Percentiles rank a stretch among this genome's conserved stretches.
Conservation (phyloP, 2,888 invertebrate genomes). For the Pachydiplax longipennis region DNA sequence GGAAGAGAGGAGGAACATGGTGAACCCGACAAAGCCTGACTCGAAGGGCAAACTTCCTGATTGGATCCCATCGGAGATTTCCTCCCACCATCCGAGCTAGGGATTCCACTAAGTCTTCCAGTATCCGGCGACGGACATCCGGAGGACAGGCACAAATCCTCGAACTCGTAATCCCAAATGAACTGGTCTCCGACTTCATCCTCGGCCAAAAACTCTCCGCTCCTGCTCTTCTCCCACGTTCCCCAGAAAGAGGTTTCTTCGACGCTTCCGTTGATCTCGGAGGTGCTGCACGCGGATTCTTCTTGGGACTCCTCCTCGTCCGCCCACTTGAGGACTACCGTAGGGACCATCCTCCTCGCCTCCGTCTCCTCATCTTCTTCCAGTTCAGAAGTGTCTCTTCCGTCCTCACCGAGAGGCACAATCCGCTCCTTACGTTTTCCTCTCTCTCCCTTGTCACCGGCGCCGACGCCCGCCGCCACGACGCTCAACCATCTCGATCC, state of each 20-base stretch:
- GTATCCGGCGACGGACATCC: neutral
- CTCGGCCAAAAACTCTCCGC: neutral
- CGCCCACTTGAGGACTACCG: conserved; percentile 61
- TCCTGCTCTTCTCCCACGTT: neutral
- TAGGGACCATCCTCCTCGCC: conserved; percentile 51
- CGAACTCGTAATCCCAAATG: neutral
- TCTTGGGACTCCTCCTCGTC: conserved; percentile 59
- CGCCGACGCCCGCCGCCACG: conserved; percentile 46
- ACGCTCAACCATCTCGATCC: conserved; percentile 65
- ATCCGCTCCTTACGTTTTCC: neutral
- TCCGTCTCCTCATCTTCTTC: conserved; percentile 55
- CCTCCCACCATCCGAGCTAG: neutral
- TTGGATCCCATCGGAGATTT: neutral
- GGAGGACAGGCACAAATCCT: neutral
- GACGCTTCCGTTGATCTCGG: conserved; percentile 57
- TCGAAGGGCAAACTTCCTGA: neutral
- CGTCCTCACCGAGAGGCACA: neutral
- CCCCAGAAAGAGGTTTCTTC: conserved; percentile 56
- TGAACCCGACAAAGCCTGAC: neutral
- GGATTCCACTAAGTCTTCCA: neutral
- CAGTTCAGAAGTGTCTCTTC: neutral
- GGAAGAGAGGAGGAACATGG: neutral
- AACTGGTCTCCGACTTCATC: neutral
- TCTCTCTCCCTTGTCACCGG: neutral
- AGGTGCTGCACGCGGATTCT: conserved; percentile 63